phyloP scores from a whole-genome alignment of 2,888 invertebrate genomes.

The Cryptosula pallasiana region DNA sequence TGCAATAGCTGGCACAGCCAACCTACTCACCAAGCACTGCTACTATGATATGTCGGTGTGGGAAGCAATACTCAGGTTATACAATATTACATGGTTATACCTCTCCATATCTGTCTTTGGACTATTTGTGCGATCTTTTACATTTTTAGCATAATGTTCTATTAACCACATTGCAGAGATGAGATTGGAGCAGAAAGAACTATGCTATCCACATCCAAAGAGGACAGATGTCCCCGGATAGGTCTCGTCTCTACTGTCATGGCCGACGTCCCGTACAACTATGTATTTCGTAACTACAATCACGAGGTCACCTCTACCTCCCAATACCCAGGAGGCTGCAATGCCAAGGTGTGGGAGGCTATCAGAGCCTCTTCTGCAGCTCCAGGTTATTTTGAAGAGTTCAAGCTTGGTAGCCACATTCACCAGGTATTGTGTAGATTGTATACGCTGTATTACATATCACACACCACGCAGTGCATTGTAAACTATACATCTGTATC shows the following conservation, averaged over 20 bases:
- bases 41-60: conserved; percentile 81
- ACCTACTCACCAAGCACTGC: conserved; percentile 76
- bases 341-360: conserved; percentile 73
- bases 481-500: too few relatives aligned
- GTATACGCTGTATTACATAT: too few relatives aligned
- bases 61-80: conserved; percentile 68
- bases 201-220: conserved; percentile 1
- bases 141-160: too few relatives aligned
- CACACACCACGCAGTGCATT: too few relatives aligned
- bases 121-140: too few relatives aligned
- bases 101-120: too few relatives aligned
- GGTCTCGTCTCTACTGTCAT: conserved; percentile 37
- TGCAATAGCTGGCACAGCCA: conserved; percentile 63
- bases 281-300: conserved; percentile 77
- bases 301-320: conserved; percentile 57
- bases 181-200: conserved; percentile 26
- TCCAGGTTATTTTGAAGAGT: conserved; percentile 78
- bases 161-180: not conserved
- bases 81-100: too few relatives aligned
- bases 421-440: too few relatives aligned
- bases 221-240: conserved; percentile 31
- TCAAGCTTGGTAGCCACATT: conserved; percentile 37
- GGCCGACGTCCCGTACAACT: conserved; percentile 36
- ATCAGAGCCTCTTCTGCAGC: conserved; percentile 85
- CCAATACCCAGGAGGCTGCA: conserved; percentile 64